Base-by-base conservation (phyloP, 2,888 invertebrate genomes). In the Seladonia tumulorum region DNA sequence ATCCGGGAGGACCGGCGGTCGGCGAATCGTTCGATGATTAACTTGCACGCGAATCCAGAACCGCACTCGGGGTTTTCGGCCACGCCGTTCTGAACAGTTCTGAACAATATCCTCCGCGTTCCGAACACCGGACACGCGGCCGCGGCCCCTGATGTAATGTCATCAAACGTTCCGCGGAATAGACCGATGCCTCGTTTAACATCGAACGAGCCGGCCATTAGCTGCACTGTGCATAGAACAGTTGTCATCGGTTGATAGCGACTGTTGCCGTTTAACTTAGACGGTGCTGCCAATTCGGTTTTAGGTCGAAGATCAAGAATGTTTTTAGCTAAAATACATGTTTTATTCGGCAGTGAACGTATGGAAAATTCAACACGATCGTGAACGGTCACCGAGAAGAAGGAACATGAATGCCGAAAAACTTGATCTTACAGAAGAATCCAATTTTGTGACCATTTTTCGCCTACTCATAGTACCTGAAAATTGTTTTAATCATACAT, bases 11-110 rank as follows among this genome's bases (percentile, higher is more conserved):
- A 80, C 81, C 79, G 79, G 77, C 76, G 57, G 84, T 49, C 84
- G 77, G 57, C 18, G 70, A 85, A 71, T 81, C 82, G 81, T 82
- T 79, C 78, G 80, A 68, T 42, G 70, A 90, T 90, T 86, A 89
- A 90, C 88, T 85, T 78, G 71, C 83, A 77, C 86, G 79, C 75
- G 79, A 81, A 63, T 35, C 35, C 35, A 76, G 82, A 47, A 63
- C 76, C 82, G 49, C 66, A 25, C 72, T 74, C 76, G 42, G 18
- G 68, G 10, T 81, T 77, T 83, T 87, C 75, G 63, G 63, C 25
- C 66, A 14, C 70, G 71, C 16, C 70, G 73, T 85, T 83, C 53
- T 25, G 73, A 88, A 42, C 85, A 81, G 76, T 85, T 83, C 45
- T 35, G 73, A 87, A 42, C 85, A 81, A 87, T 74, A 86, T 89